A percentile compares a stretch with the other conserved stretches of the same genome.
phyloP scores from a whole-genome alignment of 2,797 vertebrate genomes.

The Acanthurus tractus region DNA sequence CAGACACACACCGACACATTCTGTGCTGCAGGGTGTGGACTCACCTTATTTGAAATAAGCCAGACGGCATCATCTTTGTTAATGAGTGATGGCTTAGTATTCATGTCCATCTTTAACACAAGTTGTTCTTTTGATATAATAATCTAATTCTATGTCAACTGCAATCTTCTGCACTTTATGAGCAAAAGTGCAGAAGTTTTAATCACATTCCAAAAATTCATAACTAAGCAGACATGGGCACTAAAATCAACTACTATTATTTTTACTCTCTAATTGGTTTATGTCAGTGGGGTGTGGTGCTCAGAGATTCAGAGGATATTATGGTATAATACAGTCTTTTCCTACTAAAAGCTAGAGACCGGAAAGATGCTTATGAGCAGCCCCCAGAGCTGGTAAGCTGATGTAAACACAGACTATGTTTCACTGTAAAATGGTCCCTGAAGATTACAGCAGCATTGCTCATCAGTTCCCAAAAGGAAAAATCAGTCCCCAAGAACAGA shows the following conservation, averaged over 20 bases:
- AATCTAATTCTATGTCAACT: slow-evolving; percentile 5
- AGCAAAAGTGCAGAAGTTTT: slow-evolving; percentile 10
- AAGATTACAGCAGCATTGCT: slow-evolving; percentile 38
- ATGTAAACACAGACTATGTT: slow-evolving; percentile 50
- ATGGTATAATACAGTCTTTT: slow-evolving; percentile 30
- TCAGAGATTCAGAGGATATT: slow-evolving; percentile 34
- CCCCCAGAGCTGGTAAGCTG: slow-evolving; percentile 43
- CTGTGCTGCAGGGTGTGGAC: slow-evolving; percentile 25
- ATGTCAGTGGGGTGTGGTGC: slow-evolving; percentile 22
- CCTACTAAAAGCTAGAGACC: slow-evolving; percentile 28
- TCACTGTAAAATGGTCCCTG: slow-evolving; percentile 67
- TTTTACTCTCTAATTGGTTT: slow-evolving; percentile 47
- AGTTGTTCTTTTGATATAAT: slow-evolving; percentile 26
- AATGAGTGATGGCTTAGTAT: slow-evolving; percentile 14
- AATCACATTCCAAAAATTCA: slow-evolving; percentile 22
- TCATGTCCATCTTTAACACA: slow-evolving; percentile 20
- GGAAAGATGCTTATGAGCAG: slow-evolving; percentile 46
- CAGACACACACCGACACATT: slow-evolving; percentile 16
- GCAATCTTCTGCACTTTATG: not conserved
- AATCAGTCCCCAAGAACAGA: slow-evolving; percentile 38
- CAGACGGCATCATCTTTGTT: slow-evolving; percentile 26
- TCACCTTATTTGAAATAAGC: slow-evolving; percentile 20
- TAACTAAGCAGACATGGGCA: slow-evolving; percentile 15
- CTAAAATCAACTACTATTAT: slow-evolving; percentile 33
- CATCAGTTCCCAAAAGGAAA: slow-evolving; percentile 45